Evolutionary conservation across 2,797 vertebrate genomes (phyloP).

Genomic region (Neosalanx taihuensis): DNA sequence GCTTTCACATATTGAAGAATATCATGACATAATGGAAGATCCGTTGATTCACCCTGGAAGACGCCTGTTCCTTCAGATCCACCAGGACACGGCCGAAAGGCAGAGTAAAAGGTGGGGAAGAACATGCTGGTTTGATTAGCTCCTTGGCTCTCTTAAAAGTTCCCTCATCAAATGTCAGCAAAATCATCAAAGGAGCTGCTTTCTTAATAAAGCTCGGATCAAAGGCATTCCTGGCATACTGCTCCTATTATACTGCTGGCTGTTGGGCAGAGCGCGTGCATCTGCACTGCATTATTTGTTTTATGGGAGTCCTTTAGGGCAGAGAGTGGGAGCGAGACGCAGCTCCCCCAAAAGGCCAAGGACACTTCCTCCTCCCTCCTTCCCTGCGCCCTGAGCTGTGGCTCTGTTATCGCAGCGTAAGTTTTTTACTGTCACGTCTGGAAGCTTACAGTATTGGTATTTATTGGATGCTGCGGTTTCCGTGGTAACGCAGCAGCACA

Average conservation of each 20-base stretch:
- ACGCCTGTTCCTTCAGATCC: background rate
- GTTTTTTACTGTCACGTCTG: background rate
- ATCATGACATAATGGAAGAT: too few species aligned
- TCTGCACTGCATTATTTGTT: constrained; percentile 67
- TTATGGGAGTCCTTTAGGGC: constrained; percentile 46
- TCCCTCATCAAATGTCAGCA: constrained; percentile 71
- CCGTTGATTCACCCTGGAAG: too few species aligned
- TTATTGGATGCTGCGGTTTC: background rate
- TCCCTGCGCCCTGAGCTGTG: background rate
- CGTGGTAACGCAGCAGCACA: background rate
- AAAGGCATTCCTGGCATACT: constrained; percentile 71
- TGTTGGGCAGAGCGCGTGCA: constrained; percentile 55
- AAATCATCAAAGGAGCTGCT: constrained; percentile 58
- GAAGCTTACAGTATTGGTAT: background rate
- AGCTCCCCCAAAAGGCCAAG: constrained; percentile 43
- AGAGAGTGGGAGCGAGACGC: constrained; percentile 19
- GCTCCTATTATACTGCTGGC: constrained; percentile 55
- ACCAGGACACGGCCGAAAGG: background rate
- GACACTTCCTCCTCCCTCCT: constrained; percentile 39
- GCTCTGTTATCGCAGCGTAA: background rate
- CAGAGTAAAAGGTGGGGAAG: background rate
- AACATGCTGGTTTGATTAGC: constrained; percentile 60
- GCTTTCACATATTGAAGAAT: too few species aligned
- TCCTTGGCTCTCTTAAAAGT: constrained; percentile 38
- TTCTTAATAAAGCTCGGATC: constrained; percentile 65